A percentile compares a stretch with the other conserved stretches of the same genome.
Evolutionary conservation across 30 jellyfish, hydroid and myxozoan genomes (phyloP).

Genomic region (Phacellophora camtschatica): DNA sequence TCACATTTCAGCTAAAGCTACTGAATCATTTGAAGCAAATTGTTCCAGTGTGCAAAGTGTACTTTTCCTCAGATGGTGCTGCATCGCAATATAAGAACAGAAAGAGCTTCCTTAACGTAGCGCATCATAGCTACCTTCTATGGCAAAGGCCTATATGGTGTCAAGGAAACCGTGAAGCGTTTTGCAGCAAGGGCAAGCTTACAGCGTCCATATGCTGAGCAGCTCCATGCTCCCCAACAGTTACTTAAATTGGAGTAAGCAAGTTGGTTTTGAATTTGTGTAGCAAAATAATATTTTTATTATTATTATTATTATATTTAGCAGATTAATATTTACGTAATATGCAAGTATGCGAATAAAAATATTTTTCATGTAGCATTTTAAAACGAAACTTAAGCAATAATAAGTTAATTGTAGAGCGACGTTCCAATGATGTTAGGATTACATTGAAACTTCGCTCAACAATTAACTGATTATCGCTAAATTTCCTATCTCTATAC

Average conservation of each 20-base stretch:
- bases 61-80: background rate
- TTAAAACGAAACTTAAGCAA: too few species aligned
- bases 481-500: too few species aligned
- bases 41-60: background rate
- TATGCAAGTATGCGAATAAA: slow-evolving; percentile 13
- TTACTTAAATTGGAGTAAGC: slow-evolving; percentile 2
- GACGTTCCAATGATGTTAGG: too few species aligned
- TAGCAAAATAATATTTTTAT: background rate
- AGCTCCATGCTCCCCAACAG: slow-evolving; percentile 12
- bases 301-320: background rate
- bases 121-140: slow-evolving; percentile 9
- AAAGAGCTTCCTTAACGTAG: background rate
- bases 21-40: background rate
- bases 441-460: too few species aligned
- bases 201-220: slow-evolving; percentile 13
- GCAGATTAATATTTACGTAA: background rate
- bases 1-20: background rate
- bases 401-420: too few species aligned
- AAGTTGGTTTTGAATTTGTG: slow-evolving; percentile 1
- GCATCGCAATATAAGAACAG: background rate
- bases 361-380: background rate
- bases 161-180: slow-evolving; percentile 10
- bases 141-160: slow-evolving; percentile 43
- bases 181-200: slow-evolving; percentile 52
- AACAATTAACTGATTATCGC: too few species aligned